Percentiles rank a stretch among this genome's conserved stretches.
phyloP scores from a whole-genome alignment of 1,140 invertebrate species.

The Bombus huntii region DNA sequence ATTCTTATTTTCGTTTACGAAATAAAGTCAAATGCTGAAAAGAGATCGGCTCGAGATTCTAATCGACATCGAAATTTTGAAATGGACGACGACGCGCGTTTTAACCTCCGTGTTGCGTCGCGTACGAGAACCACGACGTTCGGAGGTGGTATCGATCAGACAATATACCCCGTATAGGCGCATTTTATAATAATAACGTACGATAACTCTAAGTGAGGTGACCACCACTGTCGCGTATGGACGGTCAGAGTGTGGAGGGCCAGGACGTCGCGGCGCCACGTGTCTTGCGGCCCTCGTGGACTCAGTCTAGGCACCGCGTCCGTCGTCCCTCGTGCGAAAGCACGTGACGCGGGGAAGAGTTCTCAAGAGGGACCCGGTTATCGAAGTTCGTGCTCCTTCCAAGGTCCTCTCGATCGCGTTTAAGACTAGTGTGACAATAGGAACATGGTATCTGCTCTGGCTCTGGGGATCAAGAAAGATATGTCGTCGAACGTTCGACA shows the following conservation, averaged over 20 bases:
- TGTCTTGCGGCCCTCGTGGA: slow-evolving; percentile 73
- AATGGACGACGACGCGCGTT: not conserved
- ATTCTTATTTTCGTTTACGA: not conserved
- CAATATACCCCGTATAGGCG: not conserved
- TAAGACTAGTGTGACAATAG: slow-evolving; percentile 83
- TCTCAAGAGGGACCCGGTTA: not conserved
- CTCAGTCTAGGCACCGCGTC: slow-evolving; percentile 78
- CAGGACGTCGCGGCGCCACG: slow-evolving; percentile 70
- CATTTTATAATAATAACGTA: slow-evolving; percentile 34
- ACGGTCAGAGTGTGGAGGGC: slow-evolving; percentile 77
- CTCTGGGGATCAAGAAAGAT: slow-evolving; percentile 66
- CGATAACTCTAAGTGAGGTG: slow-evolving; percentile 68
- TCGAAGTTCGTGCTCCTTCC: not conserved
- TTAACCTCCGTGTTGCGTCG: not conserved
- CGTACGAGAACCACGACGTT: not conserved
- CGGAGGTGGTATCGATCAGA: not conserved
- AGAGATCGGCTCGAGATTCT: not conserved
- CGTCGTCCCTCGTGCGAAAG: slow-evolving; percentile 52
- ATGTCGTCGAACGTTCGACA: slow-evolving; percentile 60
- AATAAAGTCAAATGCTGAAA: not conserved
- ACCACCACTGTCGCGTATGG: slow-evolving; percentile 77
- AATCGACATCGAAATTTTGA: not conserved
- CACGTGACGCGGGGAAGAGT: slow-evolving; percentile 37
- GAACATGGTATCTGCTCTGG: slow-evolving; percentile 79
- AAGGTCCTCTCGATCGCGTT: slow-evolving; percentile 70